These are phyloP conservation scores for Sus scrofa DNA, from an alignment of 2,113 vertebrate species.

Conservation along the genomic window T2T-Sscrofa CM000819.6:85263501-85264000, in stretches of 20 bases:
- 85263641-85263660: not conserved
- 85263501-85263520: not conserved
- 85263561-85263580: not conserved
- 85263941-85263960: not conserved
- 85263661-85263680: not conserved
- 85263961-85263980: not conserved
- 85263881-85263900: constrained; percentile 34
- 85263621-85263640: not conserved
- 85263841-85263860: not conserved
- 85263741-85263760: not conserved
- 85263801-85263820: not conserved
- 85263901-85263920: not conserved
- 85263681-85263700: not conserved
- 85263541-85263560: not conserved
- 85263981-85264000: not conserved
- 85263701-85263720: constrained; percentile 6
- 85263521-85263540: not conserved
- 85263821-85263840: not conserved
- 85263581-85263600: not conserved
- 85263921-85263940: not conserved
- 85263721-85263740: not conserved
- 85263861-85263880: not conserved
- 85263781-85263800: not conserved
- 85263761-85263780: not conserved
- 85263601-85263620: constrained; percentile 46